Percentiles rank a stretch among this genome's conserved stretches.
These are phyloP conservation scores for Yoshiicerus persimilis DNA, from an alignment of 1,140 invertebrate genomes.

Conservation along the genomic window DNA sequence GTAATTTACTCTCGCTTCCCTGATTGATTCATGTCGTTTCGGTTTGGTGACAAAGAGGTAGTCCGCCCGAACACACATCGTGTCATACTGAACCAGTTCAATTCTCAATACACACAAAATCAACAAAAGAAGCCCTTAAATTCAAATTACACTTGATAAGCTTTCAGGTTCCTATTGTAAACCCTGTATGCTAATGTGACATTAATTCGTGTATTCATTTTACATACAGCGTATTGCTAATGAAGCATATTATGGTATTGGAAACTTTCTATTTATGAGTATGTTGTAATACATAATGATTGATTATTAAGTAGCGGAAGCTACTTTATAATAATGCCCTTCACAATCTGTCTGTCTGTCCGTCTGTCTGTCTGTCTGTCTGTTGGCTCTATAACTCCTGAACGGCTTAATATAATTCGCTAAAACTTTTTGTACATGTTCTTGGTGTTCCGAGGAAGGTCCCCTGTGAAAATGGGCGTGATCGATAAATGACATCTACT, in stretches of 20 bases:
- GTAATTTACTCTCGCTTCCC: not conserved
- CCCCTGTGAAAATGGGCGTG: too few species aligned
- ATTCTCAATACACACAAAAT: not conserved
- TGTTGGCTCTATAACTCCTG: too few species aligned
- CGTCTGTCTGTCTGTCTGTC: too few species aligned
- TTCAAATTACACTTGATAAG: slow-evolving; percentile 3
- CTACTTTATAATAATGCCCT: too few species aligned
- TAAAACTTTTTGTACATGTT: too few species aligned
- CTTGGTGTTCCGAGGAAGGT: too few species aligned
- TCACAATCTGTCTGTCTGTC: too few species aligned
- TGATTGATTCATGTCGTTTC: not conserved
- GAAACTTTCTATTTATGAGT: not conserved
- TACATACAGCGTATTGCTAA: not conserved
- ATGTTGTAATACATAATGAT: too few species aligned
- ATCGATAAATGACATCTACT: too few species aligned
- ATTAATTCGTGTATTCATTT: not conserved
- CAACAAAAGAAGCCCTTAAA: not conserved
- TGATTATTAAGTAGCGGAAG: too few species aligned
- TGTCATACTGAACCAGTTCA: not conserved
- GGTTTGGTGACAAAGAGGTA: not conserved
- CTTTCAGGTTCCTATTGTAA: not conserved
- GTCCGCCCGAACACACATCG: not conserved
- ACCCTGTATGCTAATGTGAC: not conserved
- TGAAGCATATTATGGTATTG: not conserved
- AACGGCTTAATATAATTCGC: too few species aligned